phyloP scores from a whole-genome alignment of 2,113 vertebrate species.

The Scalopus aquaticus region DNA sequence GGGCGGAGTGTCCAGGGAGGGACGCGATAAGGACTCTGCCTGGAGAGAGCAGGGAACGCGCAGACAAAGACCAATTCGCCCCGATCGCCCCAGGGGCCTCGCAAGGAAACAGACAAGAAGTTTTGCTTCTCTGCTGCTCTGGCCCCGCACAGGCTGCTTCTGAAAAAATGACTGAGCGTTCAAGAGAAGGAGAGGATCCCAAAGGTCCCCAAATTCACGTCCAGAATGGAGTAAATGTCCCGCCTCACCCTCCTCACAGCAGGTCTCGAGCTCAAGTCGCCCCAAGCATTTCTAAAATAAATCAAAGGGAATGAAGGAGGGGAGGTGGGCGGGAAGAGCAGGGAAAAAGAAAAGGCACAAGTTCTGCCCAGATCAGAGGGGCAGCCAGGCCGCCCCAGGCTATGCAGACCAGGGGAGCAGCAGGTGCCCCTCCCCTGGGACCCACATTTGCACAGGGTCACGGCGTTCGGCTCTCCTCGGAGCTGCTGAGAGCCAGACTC shows the following conservation, averaged over 20 bases:
- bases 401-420: too few relatives aligned
- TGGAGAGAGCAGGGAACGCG: neutral
- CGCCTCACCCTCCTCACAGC: neutral
- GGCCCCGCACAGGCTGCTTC: neutral
- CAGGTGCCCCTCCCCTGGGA: too few relatives aligned
- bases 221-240: neutral
- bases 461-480: too few relatives aligned
- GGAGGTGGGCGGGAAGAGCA: neutral
- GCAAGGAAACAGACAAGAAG: neutral
- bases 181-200: conserved; percentile 49
- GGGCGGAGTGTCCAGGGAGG: too few relatives aligned
- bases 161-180: neutral
- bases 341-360: neutral
- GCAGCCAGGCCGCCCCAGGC: too few relatives aligned
- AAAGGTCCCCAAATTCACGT: conserved; percentile 25
- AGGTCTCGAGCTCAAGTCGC: neutral
- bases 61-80: neutral
- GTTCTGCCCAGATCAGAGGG: neutral
- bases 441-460: too few relatives aligned
- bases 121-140: neutral
- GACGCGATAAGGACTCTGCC: too few relatives aligned
- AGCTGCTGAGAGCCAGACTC: too few relatives aligned
- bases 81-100: neutral
- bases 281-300: neutral
- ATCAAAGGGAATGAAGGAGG: neutral